A percentile compares a stretch with the other conserved stretches of the same genome.
Evolutionary conservation across 2,797 vertebrate species (phyloP).

Genomic region (Myoxocephalus aenaeus): DNA sequence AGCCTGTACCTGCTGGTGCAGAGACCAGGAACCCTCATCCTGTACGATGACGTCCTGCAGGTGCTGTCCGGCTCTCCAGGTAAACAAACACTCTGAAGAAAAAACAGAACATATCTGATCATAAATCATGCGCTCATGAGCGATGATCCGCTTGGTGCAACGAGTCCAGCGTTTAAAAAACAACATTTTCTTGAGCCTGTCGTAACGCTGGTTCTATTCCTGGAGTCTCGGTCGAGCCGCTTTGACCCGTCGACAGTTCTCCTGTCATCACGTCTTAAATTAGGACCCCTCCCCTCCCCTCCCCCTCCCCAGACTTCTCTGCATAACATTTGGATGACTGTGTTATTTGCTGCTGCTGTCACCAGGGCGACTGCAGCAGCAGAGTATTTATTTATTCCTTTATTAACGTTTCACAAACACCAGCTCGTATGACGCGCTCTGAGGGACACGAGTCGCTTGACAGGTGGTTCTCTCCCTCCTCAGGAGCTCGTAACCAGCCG

Average conservation of each 20-base stretch:
- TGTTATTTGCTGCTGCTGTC: slow-evolving; percentile 56
- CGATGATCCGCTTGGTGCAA: background rate
- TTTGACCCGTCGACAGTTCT: background rate
- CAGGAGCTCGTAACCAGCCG: slow-evolving; percentile 92
- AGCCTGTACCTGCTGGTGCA: slow-evolving; percentile 94
- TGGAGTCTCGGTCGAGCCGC: background rate
- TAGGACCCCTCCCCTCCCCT: slow-evolving; percentile 1
- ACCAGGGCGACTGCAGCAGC: slow-evolving; percentile 63
- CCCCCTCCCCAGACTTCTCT: slow-evolving; percentile 8
- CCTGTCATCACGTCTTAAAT: slow-evolving; percentile 34
- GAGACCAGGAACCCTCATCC: slow-evolving; percentile 94
- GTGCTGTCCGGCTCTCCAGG: slow-evolving; percentile 95
- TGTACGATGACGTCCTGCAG: slow-evolving; percentile 96
- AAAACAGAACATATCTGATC: background rate
- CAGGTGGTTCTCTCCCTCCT: background rate
- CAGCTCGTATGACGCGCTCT: background rate
- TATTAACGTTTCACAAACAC: background rate
- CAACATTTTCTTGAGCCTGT: too few relatives aligned
- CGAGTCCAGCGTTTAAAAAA: too few relatives aligned
- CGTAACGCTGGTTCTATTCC: background rate
- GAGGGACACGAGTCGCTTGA: too few relatives aligned
- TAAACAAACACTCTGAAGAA: slow-evolving; percentile 62
- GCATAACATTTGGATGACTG: slow-evolving; percentile 35
- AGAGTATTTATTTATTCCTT: background rate
- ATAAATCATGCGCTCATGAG: background rate